These are phyloP conservation scores for Harpegnathos saltator DNA, from an alignment of 1,140 invertebrate species.

Conservation along the genomic window DNA sequence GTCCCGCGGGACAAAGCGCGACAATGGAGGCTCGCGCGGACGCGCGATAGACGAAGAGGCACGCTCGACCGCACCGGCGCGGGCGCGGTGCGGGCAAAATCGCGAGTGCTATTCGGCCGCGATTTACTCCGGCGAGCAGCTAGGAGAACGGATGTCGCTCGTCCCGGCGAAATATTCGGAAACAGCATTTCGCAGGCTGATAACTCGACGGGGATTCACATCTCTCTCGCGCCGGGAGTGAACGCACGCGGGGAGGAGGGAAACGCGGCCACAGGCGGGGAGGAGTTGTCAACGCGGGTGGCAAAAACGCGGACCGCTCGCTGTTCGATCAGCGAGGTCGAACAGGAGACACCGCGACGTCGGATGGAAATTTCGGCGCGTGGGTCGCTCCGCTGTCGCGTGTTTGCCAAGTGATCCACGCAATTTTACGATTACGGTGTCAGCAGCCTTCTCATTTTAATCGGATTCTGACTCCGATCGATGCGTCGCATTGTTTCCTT, in stretches of 20 bases:
- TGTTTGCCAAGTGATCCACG: not conserved
- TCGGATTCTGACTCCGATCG: not conserved
- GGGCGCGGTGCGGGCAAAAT: not conserved
- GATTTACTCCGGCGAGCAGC: slow-evolving; percentile 56
- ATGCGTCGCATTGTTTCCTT: not conserved
- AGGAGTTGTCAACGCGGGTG: not conserved
- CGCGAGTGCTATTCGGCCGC: not conserved
- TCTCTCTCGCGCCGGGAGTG: not conserved
- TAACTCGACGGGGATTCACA: slow-evolving; percentile 58
- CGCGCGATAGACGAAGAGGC: not conserved
- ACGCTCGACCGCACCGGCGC: not conserved
- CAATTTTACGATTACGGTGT: not conserved
- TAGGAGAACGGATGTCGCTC: slow-evolving; percentile 63
- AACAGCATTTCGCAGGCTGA: slow-evolving; percentile 55
- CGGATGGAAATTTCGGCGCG: not conserved
- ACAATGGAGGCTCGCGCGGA: too few relatives aligned
- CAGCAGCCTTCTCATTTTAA: not conserved
- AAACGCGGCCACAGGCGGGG: not conserved
- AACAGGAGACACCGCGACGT: slow-evolving; percentile 3
- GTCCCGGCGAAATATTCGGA: slow-evolving; percentile 61
- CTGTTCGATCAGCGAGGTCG: not conserved
- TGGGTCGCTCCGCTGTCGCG: not conserved
- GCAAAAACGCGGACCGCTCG: not conserved
- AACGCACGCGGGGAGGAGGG: not conserved
- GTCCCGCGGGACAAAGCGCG: not conserved